Percentiles rank a stretch among this genome's conserved stretches.
Conservation (phyloP, 1,140 invertebrate species). For the Eumeta japonica region DNA sequence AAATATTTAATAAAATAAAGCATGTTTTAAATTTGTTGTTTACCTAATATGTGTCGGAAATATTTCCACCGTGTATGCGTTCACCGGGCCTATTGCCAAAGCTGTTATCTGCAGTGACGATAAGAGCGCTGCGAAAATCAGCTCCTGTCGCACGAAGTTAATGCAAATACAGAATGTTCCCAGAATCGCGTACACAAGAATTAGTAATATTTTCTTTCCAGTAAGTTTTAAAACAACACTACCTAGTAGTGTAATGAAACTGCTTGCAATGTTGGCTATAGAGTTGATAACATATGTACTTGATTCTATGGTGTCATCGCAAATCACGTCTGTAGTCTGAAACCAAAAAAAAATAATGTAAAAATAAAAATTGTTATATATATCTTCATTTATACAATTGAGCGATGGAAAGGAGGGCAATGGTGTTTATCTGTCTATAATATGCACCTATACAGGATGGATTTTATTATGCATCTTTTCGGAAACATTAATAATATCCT, state of each 20-base stretch:
- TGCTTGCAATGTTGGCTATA: slow-evolving; percentile 24
- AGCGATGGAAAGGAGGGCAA: too few species aligned
- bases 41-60: slow-evolving; percentile 47
- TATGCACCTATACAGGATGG: too few species aligned
- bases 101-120: slow-evolving; percentile 29
- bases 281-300: slow-evolving; percentile 34
- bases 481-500: too few species aligned
- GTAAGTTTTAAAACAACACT: slow-evolving; percentile 32
- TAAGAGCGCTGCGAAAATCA: slow-evolving; percentile 36
- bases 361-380: too few species aligned
- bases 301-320: slow-evolving; percentile 28
- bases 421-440: too few species aligned
- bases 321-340: slow-evolving; percentile 25
- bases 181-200: slow-evolving; percentile 22
- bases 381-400: too few species aligned
- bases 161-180: slow-evolving; percentile 30
- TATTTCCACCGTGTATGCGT: slow-evolving; percentile 39
- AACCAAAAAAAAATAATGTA: slow-evolving; percentile 14
- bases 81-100: slow-evolving; percentile 35
- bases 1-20: slow-evolving; percentile 4
- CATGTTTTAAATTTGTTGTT: too few species aligned
- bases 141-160: slow-evolving; percentile 31
- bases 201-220: slow-evolving; percentile 37
- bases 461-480: too few species aligned
- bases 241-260: slow-evolving; percentile 24